Evolutionary conservation across 2,888 invertebrate genomes (phyloP).

Genomic region (Scrobipalpa atriplicella): DNA sequence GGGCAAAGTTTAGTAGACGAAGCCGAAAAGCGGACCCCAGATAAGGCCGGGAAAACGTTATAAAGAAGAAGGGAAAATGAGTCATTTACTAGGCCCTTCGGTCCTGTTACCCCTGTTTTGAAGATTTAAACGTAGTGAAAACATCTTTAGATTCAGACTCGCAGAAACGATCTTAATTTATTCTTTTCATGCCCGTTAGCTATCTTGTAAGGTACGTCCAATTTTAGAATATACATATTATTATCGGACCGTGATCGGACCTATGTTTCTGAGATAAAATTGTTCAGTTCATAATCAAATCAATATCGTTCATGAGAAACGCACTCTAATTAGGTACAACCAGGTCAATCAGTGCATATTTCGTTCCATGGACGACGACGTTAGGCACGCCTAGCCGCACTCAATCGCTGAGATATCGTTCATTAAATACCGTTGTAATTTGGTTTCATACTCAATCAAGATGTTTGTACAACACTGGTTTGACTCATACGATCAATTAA

Average conservation of each 20-base stretch:
- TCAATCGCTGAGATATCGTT: not conserved
- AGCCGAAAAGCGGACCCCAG: too few species aligned
- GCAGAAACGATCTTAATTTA: not conserved
- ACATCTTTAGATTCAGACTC: too few species aligned
- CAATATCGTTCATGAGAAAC: not conserved
- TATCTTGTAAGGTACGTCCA: too few species aligned
- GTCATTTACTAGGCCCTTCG: too few species aligned
- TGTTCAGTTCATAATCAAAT: not conserved
- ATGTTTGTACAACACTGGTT: slow-evolving; percentile 16
- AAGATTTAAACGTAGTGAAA: too few species aligned
- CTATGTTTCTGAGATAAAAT: not conserved
- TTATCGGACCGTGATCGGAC: too few species aligned
- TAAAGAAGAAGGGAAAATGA: too few species aligned
- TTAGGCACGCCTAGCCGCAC: not conserved
- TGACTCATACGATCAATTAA: not conserved
- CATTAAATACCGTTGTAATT: slow-evolving; percentile 19
- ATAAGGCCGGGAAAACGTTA: too few species aligned
- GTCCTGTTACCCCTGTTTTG: too few species aligned
- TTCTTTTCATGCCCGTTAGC: not conserved
- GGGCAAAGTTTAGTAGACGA: too few species aligned
- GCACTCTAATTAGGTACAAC: not conserved
- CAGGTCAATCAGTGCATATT: not conserved
- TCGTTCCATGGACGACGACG: not conserved
- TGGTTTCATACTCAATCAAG: slow-evolving; percentile 15
- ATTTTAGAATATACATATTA: too few species aligned